Conservation (phyloP, 2,797 vertebrate species). For the Lates japonicus region DNA sequence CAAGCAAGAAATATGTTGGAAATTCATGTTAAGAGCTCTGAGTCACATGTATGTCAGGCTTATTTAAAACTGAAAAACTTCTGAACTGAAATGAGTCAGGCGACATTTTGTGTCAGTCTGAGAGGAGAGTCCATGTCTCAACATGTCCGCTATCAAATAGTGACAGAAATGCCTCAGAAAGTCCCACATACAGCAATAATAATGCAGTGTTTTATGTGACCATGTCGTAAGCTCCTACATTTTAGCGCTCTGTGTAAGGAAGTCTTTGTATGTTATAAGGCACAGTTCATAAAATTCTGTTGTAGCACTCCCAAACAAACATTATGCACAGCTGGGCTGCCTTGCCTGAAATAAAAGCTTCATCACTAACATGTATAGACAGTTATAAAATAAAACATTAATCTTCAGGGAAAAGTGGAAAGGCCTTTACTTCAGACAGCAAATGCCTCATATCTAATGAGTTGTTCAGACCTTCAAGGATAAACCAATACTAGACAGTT, state of each 20-base stretch:
- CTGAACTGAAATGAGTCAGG: no score
- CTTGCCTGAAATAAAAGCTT: conserved; percentile 6
- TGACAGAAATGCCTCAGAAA: not conserved
- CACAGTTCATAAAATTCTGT: not conserved
- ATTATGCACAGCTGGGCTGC: not conserved
- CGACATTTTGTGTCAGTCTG: rapidly evolving
- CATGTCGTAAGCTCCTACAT: conserved; percentile 8
- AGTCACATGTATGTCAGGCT: conserved; percentile 6
- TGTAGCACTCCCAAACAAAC: not conserved
- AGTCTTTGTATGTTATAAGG: not conserved
- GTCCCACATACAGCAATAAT: not conserved
- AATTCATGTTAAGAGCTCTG: conserved; percentile 4
- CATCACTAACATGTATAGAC: not conserved
- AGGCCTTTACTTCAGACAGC: not conserved
- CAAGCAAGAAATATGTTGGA: not conserved
- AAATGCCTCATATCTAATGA: not conserved
- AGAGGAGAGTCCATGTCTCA: not conserved
- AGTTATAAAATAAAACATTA: conserved; percentile 9
- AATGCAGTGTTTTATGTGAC: conserved; percentile 12
- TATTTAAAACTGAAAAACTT: not conserved
- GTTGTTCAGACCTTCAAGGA: not conserved
- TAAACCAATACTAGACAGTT: not conserved
- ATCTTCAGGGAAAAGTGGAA: not conserved
- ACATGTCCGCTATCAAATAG: not conserved
- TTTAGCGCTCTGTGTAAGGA: not conserved